phyloP scores from a whole-genome alignment of 2,113 vertebrate genomes.

The Ardeotis arabs region DNA sequence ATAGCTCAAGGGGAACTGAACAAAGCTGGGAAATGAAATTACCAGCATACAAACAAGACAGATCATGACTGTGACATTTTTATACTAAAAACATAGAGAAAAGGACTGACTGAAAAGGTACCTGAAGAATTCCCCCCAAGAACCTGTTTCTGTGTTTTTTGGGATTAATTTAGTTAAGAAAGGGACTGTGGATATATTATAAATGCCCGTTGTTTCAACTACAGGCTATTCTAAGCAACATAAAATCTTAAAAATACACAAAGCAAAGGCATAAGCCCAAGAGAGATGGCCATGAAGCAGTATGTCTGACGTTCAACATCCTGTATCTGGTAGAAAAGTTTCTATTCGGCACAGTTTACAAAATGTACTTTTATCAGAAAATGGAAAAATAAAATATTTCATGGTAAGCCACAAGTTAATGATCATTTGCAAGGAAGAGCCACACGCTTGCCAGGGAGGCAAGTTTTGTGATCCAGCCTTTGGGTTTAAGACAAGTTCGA shows the following conservation, averaged over 20 bases:
- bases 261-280: neutral
- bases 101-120: constrained; percentile 7
- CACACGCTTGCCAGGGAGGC: neutral
- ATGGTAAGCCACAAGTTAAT: neutral
- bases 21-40: constrained; percentile 40
- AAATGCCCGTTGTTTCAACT: neutral
- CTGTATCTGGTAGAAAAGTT: neutral
- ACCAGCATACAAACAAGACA: neutral
- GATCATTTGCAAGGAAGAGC: neutral
- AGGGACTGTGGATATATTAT: neutral
- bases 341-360: neutral
- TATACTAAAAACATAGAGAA: constrained; percentile 4
- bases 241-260: neutral
- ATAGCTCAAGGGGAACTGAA: neutral
- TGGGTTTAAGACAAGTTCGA: neutral
- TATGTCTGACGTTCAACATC: neutral
- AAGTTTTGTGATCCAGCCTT: neutral
- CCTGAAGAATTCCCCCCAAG: constrained; percentile 8
- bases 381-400: neutral
- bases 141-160: neutral
- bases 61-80: constrained; percentile 12
- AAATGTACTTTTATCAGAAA: neutral
- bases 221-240: neutral
- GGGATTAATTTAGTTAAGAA: neutral
- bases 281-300: neutral